These are phyloP conservation scores for Temnothorax rugatulus DNA, from an alignment of 2,888 invertebrate genomes.

Conservation along the genomic window DNA sequence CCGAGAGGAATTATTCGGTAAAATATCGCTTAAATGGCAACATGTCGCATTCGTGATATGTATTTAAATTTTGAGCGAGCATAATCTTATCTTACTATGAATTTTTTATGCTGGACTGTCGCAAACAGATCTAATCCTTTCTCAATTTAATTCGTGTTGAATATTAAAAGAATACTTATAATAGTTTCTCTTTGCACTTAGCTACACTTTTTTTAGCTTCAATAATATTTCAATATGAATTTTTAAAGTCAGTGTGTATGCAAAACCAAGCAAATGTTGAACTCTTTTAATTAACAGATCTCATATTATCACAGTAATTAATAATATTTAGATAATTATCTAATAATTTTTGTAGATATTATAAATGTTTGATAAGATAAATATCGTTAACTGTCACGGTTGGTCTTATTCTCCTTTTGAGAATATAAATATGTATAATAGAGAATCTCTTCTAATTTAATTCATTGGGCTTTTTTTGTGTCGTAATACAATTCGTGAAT, in stretches of 20 bases:
- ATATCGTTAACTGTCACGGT: background rate
- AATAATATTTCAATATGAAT: background rate
- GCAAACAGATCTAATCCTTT: background rate
- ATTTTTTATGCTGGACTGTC: background rate
- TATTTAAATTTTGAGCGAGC: slow-evolving; percentile 11
- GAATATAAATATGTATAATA: background rate
- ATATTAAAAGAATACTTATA: background rate
- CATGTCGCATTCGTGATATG: slow-evolving; percentile 2
- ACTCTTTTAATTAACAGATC: background rate
- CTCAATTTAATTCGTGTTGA: background rate
- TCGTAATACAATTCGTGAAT: background rate
- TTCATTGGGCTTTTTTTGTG: background rate
- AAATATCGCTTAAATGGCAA: slow-evolving; percentile 23
- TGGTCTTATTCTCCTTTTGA: background rate
- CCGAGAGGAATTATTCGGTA: background rate
- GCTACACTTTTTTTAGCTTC: background rate
- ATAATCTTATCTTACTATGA: background rate
- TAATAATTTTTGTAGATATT: slow-evolving; percentile 8
- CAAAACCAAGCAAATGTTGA: background rate
- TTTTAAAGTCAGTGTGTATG: background rate
- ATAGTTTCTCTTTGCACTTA: background rate
- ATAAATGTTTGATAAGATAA: background rate
- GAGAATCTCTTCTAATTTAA: background rate
- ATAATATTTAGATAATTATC: background rate
- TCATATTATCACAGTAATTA: background rate